phyloP scores from a whole-genome alignment of 2,797 vertebrate genomes.

The Poeciliopsis presidionis region DNA sequence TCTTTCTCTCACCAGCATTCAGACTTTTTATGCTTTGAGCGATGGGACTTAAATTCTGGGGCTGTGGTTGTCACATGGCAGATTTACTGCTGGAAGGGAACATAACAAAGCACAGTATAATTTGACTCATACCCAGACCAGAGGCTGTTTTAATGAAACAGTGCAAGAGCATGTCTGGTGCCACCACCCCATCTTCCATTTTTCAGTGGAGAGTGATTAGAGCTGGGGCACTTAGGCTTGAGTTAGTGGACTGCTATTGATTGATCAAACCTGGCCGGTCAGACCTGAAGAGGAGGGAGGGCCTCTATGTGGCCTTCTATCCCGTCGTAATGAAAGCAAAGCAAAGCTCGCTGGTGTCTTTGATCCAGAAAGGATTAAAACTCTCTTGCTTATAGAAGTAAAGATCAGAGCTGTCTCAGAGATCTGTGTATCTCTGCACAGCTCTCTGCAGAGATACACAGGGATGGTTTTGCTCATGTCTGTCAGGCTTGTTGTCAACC shows the following conservation, averaged over 20 bases:
- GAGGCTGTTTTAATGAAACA: constrained; percentile 66
- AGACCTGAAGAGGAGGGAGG: constrained; percentile 59
- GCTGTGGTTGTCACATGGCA: constrained; percentile 57
- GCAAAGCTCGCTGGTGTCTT: constrained; percentile 72
- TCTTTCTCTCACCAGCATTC: constrained; percentile 61
- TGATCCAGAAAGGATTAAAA: constrained; percentile 82
- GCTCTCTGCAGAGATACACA: constrained; percentile 16
- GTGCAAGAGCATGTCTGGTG: constrained; percentile 43
- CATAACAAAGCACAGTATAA: constrained; percentile 62
- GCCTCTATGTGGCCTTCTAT: constrained; percentile 54
- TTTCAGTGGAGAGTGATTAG: constrained; percentile 74
- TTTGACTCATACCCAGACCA: constrained; percentile 65
- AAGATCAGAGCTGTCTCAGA: constrained; percentile 63
- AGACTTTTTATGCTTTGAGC: constrained; percentile 65
- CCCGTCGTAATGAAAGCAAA: constrained; percentile 78
- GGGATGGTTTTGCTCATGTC: constrained; percentile 37
- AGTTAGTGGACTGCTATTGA: constrained; percentile 66
- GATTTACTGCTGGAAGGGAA: constrained; percentile 60
- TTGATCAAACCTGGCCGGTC: constrained; percentile 76
- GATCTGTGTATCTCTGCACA: too few species aligned
- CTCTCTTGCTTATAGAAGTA: constrained; percentile 72
- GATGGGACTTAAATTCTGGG: constrained; percentile 62
- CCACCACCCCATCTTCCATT: constrained; percentile 44
- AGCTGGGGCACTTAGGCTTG: constrained; percentile 63
- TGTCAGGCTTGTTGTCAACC: constrained; percentile 23